phyloP scores from a whole-genome alignment of 2,888 invertebrate species.

The Ferrisia virgata region DNA sequence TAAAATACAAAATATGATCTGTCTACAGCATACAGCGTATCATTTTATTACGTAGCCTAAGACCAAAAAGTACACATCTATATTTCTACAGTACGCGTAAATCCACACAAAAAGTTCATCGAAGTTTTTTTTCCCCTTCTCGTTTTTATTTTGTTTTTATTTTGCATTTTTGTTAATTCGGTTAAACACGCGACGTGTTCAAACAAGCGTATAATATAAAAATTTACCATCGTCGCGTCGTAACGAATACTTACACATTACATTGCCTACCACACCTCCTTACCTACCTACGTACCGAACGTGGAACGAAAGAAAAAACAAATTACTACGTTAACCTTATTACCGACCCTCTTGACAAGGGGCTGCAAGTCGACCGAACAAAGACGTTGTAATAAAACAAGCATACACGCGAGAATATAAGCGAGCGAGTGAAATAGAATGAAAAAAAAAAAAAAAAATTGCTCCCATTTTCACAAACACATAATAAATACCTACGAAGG shows the following conservation, averaged over 20 bases:
- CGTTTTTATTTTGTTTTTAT: background rate
- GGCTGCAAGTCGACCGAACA: background rate
- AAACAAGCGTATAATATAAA: background rate
- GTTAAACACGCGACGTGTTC: constrained; percentile 2
- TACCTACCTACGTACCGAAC: too few species aligned
- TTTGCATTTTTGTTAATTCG: background rate
- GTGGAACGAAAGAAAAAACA: background rate
- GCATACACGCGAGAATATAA: background rate
- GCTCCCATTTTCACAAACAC: background rate
- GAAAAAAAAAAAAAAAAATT: background rate
- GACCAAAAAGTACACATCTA: too few species aligned
- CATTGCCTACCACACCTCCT: too few species aligned
- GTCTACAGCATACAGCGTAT: background rate
- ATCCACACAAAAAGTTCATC: background rate
- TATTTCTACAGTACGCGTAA: too few species aligned
- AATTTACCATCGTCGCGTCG: too few species aligned
- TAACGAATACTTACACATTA: too few species aligned
- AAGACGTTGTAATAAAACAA: background rate
- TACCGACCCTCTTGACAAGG: background rate
- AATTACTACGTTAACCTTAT: background rate
- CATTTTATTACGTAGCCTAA: too few species aligned
- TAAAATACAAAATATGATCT: background rate
- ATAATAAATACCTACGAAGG: background rate
- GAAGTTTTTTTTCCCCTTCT: background rate
- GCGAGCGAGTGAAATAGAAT: background rate